Conservation (phyloP, 2,113 vertebrate genomes). For the Marmota flaviventris region DNA sequence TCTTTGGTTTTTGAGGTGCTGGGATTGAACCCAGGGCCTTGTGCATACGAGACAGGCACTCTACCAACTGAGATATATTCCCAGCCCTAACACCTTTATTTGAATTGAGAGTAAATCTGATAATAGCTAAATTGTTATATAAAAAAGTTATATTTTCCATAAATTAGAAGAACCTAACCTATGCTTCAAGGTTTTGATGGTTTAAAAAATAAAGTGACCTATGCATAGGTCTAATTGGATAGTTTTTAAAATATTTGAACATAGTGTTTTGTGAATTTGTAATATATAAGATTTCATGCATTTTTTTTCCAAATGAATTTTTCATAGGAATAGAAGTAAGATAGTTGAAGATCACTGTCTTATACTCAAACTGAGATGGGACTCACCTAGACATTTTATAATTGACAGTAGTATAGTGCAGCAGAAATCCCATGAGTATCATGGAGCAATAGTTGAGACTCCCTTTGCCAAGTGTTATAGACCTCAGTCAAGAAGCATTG, state of each 20-base stretch:
- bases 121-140: not conserved
- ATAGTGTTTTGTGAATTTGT: not conserved
- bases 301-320: slow-evolving; percentile 48
- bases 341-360: not conserved
- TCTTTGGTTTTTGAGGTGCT: too few relatives aligned
- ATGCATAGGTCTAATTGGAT: not conserved
- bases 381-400: not conserved
- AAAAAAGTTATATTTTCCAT: not conserved
- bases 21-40: too few relatives aligned
- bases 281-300: not conserved
- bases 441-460: not conserved
- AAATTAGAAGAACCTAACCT: not conserved
- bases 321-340: not conserved
- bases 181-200: not conserved
- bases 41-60: too few relatives aligned
- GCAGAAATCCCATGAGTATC: not conserved
- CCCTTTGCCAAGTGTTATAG: not conserved
- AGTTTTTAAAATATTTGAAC: not conserved
- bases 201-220: not conserved
- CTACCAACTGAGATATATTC: too few relatives aligned
- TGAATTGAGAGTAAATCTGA: not conserved
- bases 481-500: not conserved
- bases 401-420: not conserved
- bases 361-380: not conserved
- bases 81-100: not conserved